phyloP scores from a whole-genome alignment of 2,888 invertebrate species.

The Pachycephus smyrnensis region DNA sequence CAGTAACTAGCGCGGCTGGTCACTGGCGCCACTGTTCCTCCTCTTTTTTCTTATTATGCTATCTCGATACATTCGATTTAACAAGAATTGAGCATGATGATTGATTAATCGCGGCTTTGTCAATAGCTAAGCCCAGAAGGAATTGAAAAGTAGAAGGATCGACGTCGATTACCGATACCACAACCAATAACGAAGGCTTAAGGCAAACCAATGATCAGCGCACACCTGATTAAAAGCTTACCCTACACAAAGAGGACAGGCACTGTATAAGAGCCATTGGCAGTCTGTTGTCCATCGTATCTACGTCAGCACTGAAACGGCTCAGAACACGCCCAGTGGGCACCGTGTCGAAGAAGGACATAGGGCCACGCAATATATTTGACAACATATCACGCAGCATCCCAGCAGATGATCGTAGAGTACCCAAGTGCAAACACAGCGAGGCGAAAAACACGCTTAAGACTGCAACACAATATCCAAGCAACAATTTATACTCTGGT shows the following conservation, averaged over 20 bases:
- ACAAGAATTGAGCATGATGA: background rate
- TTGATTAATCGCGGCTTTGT: background rate
- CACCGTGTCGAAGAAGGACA: conserved; percentile 74
- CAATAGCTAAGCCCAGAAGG: background rate
- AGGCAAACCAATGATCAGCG: conserved; percentile 16
- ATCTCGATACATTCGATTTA: background rate
- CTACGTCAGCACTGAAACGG: conserved; percentile 72
- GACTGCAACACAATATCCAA: conserved; percentile 69
- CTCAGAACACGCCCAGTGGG: conserved; percentile 75
- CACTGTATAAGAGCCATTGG: conserved; percentile 61
- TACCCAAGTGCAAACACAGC: conserved; percentile 75
- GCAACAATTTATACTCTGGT: background rate
- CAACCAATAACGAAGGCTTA: background rate
- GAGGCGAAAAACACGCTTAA: conserved; percentile 75
- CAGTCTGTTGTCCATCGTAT: conserved; percentile 70
- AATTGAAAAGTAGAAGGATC: background rate
- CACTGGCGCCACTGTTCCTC: background rate
- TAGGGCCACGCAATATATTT: conserved; percentile 70
- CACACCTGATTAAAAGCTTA: conserved; percentile 40
- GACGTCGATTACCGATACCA: background rate
- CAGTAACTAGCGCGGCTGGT: background rate
- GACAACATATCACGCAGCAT: conserved; percentile 68
- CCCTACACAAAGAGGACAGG: conserved; percentile 58
- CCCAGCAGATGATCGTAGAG: conserved; percentile 66
- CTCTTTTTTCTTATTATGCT: background rate